Conservation (phyloP, 1,140 invertebrate species). For the Xylocopa sonorina region DNA sequence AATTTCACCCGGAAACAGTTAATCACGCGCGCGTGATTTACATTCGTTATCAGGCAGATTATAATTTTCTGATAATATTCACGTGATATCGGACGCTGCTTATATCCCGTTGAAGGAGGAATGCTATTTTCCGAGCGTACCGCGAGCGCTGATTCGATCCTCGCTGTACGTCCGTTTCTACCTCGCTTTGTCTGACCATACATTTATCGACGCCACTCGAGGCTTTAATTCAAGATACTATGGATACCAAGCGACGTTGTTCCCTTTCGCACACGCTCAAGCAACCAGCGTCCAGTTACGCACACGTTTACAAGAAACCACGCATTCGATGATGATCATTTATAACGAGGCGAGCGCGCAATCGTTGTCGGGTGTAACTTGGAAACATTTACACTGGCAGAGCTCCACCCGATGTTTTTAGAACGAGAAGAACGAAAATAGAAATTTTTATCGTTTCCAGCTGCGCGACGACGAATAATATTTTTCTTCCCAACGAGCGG, state of each 20-base stretch:
- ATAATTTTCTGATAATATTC: background rate
- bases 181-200: conserved; percentile 30
- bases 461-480: background rate
- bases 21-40: background rate
- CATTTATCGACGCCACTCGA: conserved; percentile 43
- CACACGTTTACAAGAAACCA: background rate
- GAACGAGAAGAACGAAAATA: background rate
- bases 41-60: background rate
- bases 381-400: background rate
- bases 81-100: no score
- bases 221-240: conserved; percentile 39
- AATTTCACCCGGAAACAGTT: no score
- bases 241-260: conserved; percentile 3
- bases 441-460: background rate
- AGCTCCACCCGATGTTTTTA: background rate
- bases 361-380: conserved; percentile 15
- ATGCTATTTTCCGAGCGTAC: background rate
- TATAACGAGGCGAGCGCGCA: conserved; percentile 15
- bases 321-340: conserved; percentile 31
- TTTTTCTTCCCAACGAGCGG: background rate
- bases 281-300: background rate
- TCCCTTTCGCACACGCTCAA: background rate
- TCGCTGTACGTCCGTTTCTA: conserved; percentile 1
- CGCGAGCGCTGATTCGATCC: background rate
- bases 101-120: background rate